These are phyloP conservation scores for Heliconius charithonia DNA, from an alignment of 2,888 invertebrate species.

Conservation along the genomic window DNA sequence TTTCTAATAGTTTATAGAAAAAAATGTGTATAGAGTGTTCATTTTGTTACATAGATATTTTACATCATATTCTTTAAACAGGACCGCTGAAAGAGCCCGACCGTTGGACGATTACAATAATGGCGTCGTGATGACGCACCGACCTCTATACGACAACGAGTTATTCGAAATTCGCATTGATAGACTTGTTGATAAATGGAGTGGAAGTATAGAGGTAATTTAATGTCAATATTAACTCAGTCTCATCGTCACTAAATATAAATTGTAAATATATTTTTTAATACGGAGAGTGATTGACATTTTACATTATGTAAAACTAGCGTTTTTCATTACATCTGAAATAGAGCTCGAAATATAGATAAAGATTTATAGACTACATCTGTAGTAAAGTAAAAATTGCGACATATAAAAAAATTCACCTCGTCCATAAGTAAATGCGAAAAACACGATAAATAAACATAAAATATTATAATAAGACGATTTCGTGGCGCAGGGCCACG, in stretches of 20 bases:
- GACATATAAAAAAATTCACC: too few species aligned
- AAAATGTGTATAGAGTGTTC: background rate
- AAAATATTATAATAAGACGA: too few species aligned
- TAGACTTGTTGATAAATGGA: slow-evolving; percentile 97
- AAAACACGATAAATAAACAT: too few species aligned
- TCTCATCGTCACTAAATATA: background rate
- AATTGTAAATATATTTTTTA: background rate
- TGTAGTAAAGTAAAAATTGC: too few species aligned
- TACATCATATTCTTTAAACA: slow-evolving; percentile 47
- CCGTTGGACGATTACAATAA: slow-evolving; percentile 98
- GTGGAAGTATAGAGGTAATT: slow-evolving; percentile 92
- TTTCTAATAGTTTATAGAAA: background rate
- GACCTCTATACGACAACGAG: slow-evolving; percentile 93
- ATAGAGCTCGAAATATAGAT: too few species aligned
- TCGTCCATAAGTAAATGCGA: too few species aligned
- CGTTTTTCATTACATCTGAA: too few species aligned
- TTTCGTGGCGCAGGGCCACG: too few species aligned
- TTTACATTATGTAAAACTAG: background rate
- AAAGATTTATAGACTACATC: too few species aligned
- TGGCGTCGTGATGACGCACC: slow-evolving; percentile 97
- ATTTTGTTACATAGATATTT: background rate
- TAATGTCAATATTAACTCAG: background rate
- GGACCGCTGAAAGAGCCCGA: slow-evolving; percentile 93
- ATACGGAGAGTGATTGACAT: background rate
- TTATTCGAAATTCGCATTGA: slow-evolving; percentile 98